Evolutionary conservation across 2,113 vertebrate species (phyloP), one percentile per base, ranked within the genome.

Genomic region (Sinocyclocheilus anshuiensis): DNA sequence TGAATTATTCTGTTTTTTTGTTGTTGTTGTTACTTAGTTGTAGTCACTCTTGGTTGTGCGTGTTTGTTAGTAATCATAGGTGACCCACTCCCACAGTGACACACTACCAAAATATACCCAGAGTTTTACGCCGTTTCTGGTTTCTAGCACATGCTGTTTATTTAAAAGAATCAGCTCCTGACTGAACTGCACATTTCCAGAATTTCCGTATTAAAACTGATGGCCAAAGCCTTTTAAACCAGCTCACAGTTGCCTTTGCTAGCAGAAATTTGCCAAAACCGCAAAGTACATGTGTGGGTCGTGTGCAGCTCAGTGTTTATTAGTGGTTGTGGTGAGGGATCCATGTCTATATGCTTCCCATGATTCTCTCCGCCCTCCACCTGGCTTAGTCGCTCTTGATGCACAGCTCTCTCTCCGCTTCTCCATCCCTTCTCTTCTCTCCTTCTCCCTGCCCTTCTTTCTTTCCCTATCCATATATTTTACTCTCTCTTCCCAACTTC

Each of bases 381-480:
- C 79, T 93, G 89, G 90, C 90, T 94, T 86, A 87, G 83, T 91
- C 79, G 71, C 81, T 87, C 83, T 87, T 94, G 90, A 95, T 92
- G 81, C 89, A 87, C 86, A 89, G 87, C 84, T 85, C 83, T 92
- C 81, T 92, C 65, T 83, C 75, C 33, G 20, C 20, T 61, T 83
- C 77, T 69, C 48, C 26, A 4, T 81, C 65, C 72, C 50, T 18
- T 26, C 45, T 45, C 39, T 50, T 75, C 36, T 77, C 67, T 57
- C 16, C 79, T 65, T 86, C 86, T 85, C 16, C 2, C 36, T 78
- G n/a, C 16, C 53, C 33, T 42, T 61, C 84, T 90, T 93, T 72
- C 81, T 89, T 87, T 63, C 20, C 81, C 90, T 92, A 87, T 90
- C 91, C 91, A 88, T 93, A 65, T 74, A 12, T 89, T 88, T 69